A percentile compares a stretch with the other conserved stretches of the same genome.
Conservation (phyloP, 2,888 invertebrate genomes). For the Melinaea marsaeus region DNA sequence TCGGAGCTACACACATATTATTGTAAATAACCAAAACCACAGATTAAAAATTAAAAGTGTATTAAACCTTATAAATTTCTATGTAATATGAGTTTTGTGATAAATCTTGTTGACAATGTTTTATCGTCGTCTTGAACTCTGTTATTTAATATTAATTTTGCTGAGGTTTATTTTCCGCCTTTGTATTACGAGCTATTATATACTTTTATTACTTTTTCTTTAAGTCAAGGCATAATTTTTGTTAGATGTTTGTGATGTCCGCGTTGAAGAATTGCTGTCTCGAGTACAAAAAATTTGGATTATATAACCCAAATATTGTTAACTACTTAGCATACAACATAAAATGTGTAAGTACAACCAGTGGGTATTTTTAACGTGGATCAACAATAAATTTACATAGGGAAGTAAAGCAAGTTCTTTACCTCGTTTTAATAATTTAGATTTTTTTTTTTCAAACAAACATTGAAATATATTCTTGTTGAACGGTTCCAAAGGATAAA, state of each 20-base stretch:
- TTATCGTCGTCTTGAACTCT: conserved; percentile 17
- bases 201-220: conserved; percentile 6
- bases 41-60: background rate
- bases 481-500: too few species aligned
- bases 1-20: conserved; percentile 41
- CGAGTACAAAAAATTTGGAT: too few species aligned
- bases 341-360: too few species aligned
- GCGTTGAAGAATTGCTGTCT: background rate
- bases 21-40: conserved; percentile 27
- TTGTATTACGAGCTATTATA: conserved; percentile 11
- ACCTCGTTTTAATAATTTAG: too few species aligned
- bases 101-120: conserved; percentile 24
- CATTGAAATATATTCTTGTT: too few species aligned
- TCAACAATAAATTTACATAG: too few species aligned
- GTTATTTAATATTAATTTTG: conserved; percentile 1
- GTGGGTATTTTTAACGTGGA: too few species aligned
- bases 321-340: too few species aligned
- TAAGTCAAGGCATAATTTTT: conserved; percentile 1
- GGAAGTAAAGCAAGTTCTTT: too few species aligned
- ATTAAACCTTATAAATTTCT: background rate
- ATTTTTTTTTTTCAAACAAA: too few species aligned
- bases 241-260: background rate
- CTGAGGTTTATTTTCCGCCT: conserved; percentile 6
- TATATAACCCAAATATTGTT: too few species aligned
- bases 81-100: background rate